A percentile compares a stretch with the other conserved stretches of the same genome.
Conservation (phyloP, 2,797 vertebrate species). For the Xiphorhynchus erythropygius region DNA sequence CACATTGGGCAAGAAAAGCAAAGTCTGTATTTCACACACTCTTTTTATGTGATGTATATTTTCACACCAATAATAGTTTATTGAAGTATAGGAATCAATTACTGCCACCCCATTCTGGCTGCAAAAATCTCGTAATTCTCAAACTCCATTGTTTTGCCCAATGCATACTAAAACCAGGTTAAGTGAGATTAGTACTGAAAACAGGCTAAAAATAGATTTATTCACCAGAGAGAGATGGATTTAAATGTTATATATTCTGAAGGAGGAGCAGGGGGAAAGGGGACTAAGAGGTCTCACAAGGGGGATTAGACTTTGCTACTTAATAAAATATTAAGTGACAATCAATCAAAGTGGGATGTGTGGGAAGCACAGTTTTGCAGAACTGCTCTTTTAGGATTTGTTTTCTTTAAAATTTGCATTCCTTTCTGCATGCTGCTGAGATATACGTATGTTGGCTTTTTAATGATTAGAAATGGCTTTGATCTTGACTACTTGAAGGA, state of each 20-base stretch:
- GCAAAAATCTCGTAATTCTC: neutral
- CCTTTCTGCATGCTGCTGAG: neutral
- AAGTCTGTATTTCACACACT: neutral
- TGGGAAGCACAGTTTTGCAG: slow-evolving; percentile 3
- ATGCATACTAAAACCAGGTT: slow-evolving; percentile 10
- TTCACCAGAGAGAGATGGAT: neutral
- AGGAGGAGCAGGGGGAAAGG: neutral
- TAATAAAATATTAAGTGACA: slow-evolving; percentile 49
- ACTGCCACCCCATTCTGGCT: neutral
- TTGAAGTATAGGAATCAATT: neutral
- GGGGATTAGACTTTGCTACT: slow-evolving; percentile 17
- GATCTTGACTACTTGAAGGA: slow-evolving; percentile 53
- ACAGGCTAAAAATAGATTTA: slow-evolving; percentile 44
- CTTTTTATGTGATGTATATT: neutral
- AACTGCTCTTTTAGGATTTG: slow-evolving; percentile 33
- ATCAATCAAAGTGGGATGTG: slow-evolving; percentile 13
- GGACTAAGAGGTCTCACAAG: slow-evolving; percentile 13
- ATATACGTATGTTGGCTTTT: neutral
- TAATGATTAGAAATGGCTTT: slow-evolving; percentile 48
- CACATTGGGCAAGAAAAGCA: neutral
- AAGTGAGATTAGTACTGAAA: slow-evolving; percentile 27
- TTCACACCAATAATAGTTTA: neutral
- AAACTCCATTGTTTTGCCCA: neutral
- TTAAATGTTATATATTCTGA: slow-evolving; percentile 11
- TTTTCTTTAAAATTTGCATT: slow-evolving; percentile 31